Evolutionary conservation across 1,140 invertebrate genomes (phyloP).

Genomic region (Drosophila orosa): DNA sequence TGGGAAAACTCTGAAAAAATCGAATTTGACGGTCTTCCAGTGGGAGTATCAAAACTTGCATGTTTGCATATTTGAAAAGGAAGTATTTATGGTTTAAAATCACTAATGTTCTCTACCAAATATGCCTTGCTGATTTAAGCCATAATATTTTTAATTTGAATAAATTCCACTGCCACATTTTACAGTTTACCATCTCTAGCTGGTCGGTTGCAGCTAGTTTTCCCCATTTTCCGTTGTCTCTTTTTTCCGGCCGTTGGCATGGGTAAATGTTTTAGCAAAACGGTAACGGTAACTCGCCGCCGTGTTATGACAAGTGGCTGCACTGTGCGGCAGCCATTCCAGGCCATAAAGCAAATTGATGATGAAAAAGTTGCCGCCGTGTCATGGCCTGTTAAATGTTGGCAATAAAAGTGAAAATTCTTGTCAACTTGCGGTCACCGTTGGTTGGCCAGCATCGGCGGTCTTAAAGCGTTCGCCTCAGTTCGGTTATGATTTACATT

Average conservation of each 20-base stretch:
- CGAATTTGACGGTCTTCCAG: too few species aligned
- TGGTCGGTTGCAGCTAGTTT: conserved; percentile 52
- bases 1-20: neutral
- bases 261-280: conserved; percentile 73
- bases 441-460: conserved; percentile 57
- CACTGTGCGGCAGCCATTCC: conserved; percentile 61
- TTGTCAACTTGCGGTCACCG: conserved; percentile 66
- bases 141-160: neutral
- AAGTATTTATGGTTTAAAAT: neutral
- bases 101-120: neutral
- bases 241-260: conserved; percentile 32
- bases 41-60: neutral
- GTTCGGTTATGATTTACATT: conserved; percentile 6
- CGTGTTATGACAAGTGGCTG: conserved; percentile 73
- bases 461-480: conserved; percentile 42
- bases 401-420: conserved; percentile 79
- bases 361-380: conserved; percentile 73
- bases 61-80: neutral
- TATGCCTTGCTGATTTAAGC: too few species aligned
- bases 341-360: conserved; percentile 78
- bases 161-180: neutral
- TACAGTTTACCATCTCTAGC: conserved; percentile 18
- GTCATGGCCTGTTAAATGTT: conserved; percentile 81
- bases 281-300: conserved; percentile 62
- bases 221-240: conserved; percentile 51